Percentiles rank a stretch among this genome's conserved stretches.
Conservation (phyloP, 2,113 vertebrate species). For the Sterrhoptilus dennistouni region DNA sequence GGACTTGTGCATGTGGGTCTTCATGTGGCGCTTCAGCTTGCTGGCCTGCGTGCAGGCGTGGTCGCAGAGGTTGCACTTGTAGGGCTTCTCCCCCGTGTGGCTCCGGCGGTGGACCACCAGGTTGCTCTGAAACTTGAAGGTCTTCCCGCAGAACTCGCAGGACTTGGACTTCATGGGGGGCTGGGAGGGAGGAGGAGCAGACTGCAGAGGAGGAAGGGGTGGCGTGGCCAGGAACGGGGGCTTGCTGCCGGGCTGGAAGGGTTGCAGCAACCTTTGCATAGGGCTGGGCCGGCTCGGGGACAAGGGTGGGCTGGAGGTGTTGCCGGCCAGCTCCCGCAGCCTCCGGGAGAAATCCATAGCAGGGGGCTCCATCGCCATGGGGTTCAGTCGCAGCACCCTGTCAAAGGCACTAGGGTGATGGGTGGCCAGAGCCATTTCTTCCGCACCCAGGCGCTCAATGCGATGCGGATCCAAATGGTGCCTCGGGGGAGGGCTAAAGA, state of each 20-base stretch:
- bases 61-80: slow-evolving; percentile 99
- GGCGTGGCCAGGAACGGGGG: slow-evolving; percentile 95
- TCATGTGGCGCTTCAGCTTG: slow-evolving; percentile 99
- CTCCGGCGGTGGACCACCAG: slow-evolving; percentile 97
- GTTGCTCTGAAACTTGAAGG: slow-evolving; percentile 99
- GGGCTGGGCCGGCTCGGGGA: slow-evolving; percentile 96
- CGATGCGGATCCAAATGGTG: slow-evolving; percentile 97
- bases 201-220: slow-evolving; percentile 94
- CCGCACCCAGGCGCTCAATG: slow-evolving; percentile 95
- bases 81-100: slow-evolving; percentile 99
- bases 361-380: slow-evolving; percentile 96
- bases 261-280: slow-evolving; percentile 99
- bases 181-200: slow-evolving; percentile 92
- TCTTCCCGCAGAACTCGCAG: slow-evolving; percentile 99
- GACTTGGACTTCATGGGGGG: slow-evolving; percentile 93
- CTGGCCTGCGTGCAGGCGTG: slow-evolving; percentile 98
- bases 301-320: slow-evolving; percentile 95
- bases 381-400: slow-evolving; percentile 99
- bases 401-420: slow-evolving; percentile 99
- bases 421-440: slow-evolving; percentile 98
- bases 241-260: slow-evolving; percentile 96
- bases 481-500: slow-evolving; percentile 98
- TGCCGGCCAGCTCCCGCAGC: slow-evolving; percentile 97
- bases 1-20: slow-evolving; percentile 99
- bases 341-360: slow-evolving; percentile 99